These are phyloP conservation scores for Trachelus iudaicus DNA, from an alignment of 2,888 invertebrate genomes.

Conservation along the genomic window DNA sequence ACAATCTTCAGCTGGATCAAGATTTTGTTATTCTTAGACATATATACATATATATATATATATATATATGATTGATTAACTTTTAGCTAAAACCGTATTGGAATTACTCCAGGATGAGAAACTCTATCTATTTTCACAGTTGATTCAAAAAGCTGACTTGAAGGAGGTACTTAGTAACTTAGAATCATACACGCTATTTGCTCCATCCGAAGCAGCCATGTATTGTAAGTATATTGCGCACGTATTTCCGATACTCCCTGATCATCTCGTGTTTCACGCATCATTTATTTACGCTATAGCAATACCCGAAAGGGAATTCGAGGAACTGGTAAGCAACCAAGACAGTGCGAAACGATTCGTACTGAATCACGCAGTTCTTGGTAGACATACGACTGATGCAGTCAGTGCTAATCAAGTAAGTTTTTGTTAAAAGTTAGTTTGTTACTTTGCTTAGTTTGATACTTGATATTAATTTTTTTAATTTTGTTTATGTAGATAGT, in stretches of 20 bases:
- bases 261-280: neutral
- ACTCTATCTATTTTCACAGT: conserved; percentile 62
- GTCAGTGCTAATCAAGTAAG: conserved; percentile 62
- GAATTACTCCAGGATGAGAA: conserved; percentile 61
- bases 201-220: conserved; percentile 67
- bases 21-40: neutral
- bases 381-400: conserved; percentile 59
- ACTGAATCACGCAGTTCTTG: conserved; percentile 64
- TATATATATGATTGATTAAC: neutral
- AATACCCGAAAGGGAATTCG: conserved; percentile 1
- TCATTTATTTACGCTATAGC: neutral
- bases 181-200: conserved; percentile 66
- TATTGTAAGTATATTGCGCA: conserved; percentile 47
- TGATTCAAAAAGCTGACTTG: conserved; percentile 63
- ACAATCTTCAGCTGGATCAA: neutral
- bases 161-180: conserved; percentile 61
- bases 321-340: conserved; percentile 46
- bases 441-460: conserved; percentile 22
- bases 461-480: neutral
- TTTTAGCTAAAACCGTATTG: conserved; percentile 62
- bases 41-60: neutral
- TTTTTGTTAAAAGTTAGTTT: neutral
- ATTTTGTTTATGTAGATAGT: conserved; percentile 42
- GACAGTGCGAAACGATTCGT: conserved; percentile 58
- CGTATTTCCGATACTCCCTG: neutral